Evolutionary conservation across 2,113 vertebrate genomes (phyloP), one percentile per base, ranked within the genome.

Genomic region (Dasyurus viverrinus): DNA sequence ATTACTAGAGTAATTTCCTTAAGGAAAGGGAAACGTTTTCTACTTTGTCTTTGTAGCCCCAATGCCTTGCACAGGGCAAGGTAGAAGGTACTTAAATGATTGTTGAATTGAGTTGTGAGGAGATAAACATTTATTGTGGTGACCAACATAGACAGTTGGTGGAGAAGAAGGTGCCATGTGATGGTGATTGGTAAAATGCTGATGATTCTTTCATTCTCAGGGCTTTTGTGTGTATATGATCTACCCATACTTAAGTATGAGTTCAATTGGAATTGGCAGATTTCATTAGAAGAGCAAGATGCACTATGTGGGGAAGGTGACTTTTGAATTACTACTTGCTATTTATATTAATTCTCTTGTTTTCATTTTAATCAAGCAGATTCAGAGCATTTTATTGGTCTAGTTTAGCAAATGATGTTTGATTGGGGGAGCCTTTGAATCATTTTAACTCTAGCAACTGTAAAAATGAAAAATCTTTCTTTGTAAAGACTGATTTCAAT

Each of bases 371-470:
- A 14, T 68, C 22, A 84, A 84, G 68, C 42, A 42, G 16, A 55
- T 53, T 46, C 19, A n/a, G 26, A 55, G 76, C 46, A 0, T 60
- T 24, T 6, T 91, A 36, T 94, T 8, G 0, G 3, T n/a, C 50
- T n/a, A 2, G n/a, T 76, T 84, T 19, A 84, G 68, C 68, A 42
- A 23, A 42, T 42, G 42, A 14, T 53, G 6, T 89, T 26, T 46
- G n/a, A 91, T 1, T 0, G n/a, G 90, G 14, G 26, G 30, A 52
- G 27, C 16, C 1, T 92, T 52, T 52, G n/a, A n/a, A 23, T 46
- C 26, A 50, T 54, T 26, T 84, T 19, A 19, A 2, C 22, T 1
- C 3, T 8, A 8, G 11, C 0, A 53, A 3, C 0, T 16, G 7
- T 25, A 0, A 14, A 42, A 84, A 42, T 42, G 16, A 42, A 84